These are phyloP conservation scores for Argya squamiceps DNA, from an alignment of 2,797 vertebrate species.

Conservation along the genomic window DNA sequence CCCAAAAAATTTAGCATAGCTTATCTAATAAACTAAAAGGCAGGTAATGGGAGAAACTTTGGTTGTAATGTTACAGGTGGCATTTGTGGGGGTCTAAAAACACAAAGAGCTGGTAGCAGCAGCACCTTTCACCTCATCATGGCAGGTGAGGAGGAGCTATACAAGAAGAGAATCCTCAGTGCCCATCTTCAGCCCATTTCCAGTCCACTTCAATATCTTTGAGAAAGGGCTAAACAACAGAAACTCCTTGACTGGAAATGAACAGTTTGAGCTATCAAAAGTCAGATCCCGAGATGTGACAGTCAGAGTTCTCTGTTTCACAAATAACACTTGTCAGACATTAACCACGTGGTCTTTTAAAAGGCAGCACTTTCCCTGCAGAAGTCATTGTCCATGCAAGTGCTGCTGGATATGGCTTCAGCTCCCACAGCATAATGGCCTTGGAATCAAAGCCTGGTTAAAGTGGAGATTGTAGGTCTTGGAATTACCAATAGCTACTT, in stretches of 20 bases:
- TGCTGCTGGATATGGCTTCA: background rate
- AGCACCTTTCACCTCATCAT: background rate
- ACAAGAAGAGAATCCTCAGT: background rate
- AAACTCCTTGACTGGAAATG: background rate
- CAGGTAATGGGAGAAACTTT: background rate
- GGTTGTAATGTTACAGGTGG: background rate
- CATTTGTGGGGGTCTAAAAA: background rate
- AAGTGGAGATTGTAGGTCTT: background rate
- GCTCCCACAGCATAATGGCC: background rate
- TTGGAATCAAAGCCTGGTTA: background rate
- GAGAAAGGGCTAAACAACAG: background rate
- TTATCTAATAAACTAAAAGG: background rate
- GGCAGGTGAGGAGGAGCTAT: background rate
- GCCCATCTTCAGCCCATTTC: background rate
- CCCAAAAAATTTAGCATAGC: background rate
- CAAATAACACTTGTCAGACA: background rate
- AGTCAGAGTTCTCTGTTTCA: background rate
- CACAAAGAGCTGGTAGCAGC: background rate
- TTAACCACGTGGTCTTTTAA: background rate
- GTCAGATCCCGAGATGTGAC: background rate
- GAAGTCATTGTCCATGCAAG: background rate
- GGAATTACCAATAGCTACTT: background rate
- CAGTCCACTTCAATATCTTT: background rate
- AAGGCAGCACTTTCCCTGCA: rapidly evolving
- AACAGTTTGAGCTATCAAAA: background rate